Percentiles rank a stretch among this genome's conserved stretches.
These are phyloP conservation scores for Chaetodon trifascialis DNA, from an alignment of 2,113 vertebrate genomes.

Conservation along the genomic window DNA sequence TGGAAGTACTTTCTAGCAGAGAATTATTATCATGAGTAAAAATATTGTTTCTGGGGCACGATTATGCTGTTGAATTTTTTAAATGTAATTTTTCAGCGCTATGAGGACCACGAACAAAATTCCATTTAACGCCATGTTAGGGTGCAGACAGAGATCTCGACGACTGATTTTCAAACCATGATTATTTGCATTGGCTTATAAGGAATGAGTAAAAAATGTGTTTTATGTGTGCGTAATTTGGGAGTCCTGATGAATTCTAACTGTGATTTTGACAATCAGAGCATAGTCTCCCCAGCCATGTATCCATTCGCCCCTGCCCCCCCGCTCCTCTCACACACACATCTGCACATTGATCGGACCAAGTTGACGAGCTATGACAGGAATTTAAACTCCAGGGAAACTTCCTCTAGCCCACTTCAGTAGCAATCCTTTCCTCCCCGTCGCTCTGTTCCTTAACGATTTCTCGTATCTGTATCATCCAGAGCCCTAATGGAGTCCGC, in stretches of 20 bases:
- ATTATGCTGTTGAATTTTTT: neutral
- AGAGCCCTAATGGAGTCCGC: constrained; percentile 44
- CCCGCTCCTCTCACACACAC: neutral
- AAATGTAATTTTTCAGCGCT: neutral
- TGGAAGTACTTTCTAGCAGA: neutral
- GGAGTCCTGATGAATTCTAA: neutral
- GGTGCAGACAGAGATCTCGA: neutral
- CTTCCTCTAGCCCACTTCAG: constrained; percentile 65
- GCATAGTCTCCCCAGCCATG: neutral
- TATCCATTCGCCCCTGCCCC: neutral
- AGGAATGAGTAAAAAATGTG: neutral
- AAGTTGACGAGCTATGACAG: constrained; percentile 42
- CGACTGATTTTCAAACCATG: neutral
- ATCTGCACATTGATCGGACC: constrained; percentile 37
- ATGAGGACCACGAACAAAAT: neutral
- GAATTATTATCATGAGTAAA: neutral
- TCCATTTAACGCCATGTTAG: neutral
- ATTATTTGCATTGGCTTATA: neutral
- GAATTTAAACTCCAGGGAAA: constrained; percentile 52
- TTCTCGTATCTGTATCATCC: constrained; percentile 46
- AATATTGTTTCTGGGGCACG: neutral
- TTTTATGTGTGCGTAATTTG: neutral
- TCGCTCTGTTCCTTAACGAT: constrained; percentile 55
- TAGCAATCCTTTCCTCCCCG: constrained; percentile 29
- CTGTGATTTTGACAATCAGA: neutral